Percentiles rank a stretch among this genome's conserved stretches.
These are phyloP conservation scores for Zenarchopterus dispar DNA, from an alignment of 2,797 vertebrate genomes.

Conservation along the genomic window DNA sequence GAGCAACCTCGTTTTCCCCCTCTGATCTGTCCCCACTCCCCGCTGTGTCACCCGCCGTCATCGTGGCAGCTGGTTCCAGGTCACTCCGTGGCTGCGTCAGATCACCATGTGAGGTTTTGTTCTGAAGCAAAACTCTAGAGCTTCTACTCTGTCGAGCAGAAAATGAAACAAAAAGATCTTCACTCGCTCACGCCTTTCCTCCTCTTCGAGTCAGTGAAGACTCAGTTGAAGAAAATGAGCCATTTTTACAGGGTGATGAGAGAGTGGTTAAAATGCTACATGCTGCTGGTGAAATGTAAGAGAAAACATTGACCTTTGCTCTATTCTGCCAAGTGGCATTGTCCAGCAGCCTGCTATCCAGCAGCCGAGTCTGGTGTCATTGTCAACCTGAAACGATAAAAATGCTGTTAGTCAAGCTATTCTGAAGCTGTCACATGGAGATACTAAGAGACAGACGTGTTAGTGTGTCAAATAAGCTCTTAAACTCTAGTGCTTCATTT, in stretches of 20 bases:
- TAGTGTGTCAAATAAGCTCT: too few relatives aligned
- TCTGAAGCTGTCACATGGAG: not conserved
- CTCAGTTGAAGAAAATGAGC: not conserved
- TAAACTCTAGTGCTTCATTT: too few relatives aligned
- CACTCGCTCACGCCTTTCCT: not conserved
- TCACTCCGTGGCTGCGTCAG: slow-evolving; percentile 27
- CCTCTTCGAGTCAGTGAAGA: slow-evolving; percentile 22
- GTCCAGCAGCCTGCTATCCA: slow-evolving; percentile 42
- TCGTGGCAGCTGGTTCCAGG: slow-evolving; percentile 22
- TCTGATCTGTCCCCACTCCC: slow-evolving; percentile 24
- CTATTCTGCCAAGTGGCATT: slow-evolving; percentile 48
- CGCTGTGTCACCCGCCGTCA: slow-evolving; percentile 39
- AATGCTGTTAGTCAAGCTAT: slow-evolving; percentile 24
- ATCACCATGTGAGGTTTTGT: slow-evolving; percentile 32
- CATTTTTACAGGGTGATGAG: slow-evolving; percentile 18
- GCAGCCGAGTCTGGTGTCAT: slow-evolving; percentile 42
- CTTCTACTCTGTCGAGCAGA: not conserved
- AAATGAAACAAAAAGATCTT: not conserved
- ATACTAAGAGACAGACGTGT: not conserved
- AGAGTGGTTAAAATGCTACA: slow-evolving; percentile 57
- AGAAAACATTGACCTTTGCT: slow-evolving; percentile 73
- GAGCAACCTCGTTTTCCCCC: slow-evolving; percentile 23
- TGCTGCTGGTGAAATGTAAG: slow-evolving; percentile 22
- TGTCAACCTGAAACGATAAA: slow-evolving; percentile 71
- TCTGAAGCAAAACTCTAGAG: not conserved